Evolutionary conservation across 2,113 vertebrate genomes (phyloP), one percentile per base, ranked within the genome.

Genomic region (Illadopsis cleaveri): DNA sequence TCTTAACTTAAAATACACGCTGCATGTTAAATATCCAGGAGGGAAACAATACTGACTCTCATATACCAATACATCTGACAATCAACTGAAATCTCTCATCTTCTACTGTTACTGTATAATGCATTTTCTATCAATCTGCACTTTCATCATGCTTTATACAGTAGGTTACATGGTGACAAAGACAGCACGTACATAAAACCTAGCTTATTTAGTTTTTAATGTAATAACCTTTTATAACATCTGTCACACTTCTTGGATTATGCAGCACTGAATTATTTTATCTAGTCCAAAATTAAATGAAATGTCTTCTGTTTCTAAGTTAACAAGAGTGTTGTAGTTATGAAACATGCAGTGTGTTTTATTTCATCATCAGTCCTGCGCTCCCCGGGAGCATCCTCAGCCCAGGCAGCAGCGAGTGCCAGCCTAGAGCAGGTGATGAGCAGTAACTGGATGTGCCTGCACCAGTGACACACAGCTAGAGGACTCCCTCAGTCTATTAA

Each of bases 401-500:
- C 25, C 47, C 42, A 37, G 89, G 51, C 89, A 50, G 53, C 65
- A 53, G 81, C 61, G 12, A 45, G 75, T 42, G 70, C 72, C 85
- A 89, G 78, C 53, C 89, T 70, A 15, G 96, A 68, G 38, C 65
- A 94, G 84, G 82, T 91, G 89, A 86, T 27, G 86, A 61, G 83
- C 50, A 38, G 21, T 81, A 73, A 77, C 19, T 72, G 38, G 62
- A 89, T 53, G 62, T 94, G 86, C 66, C 93, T 53, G 66, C 94
- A 77, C 66, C 90, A 51, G 91, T 79, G 77, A 87, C 90, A 87
- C 88, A 76, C 89, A 97, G 93, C 92, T 92, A 90, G 96, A 96
- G 92, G 89, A 96, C 81, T 97, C 95, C 89, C 96, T 98, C 94
- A 96, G 87, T 98, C 93, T 88, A 80, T 96, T 94, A 96, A 95